These are phyloP conservation scores for Drosophila sechellia DNA, from an alignment of 1,140 invertebrate species.

Conservation along the genomic window DNA sequence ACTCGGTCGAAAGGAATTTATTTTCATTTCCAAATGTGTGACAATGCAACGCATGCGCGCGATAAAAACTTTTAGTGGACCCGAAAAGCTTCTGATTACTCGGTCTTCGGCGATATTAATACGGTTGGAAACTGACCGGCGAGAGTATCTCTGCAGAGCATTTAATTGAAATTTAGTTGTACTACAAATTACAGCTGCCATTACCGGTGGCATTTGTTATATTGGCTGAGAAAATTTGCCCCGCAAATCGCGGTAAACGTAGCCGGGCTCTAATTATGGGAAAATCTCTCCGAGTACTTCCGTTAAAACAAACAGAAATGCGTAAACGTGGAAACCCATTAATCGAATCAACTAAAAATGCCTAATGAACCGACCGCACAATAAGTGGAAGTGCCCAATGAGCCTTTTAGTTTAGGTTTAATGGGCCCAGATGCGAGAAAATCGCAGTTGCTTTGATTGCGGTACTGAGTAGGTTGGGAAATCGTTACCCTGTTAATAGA, in stretches of 20 bases:
- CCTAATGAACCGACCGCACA: slow-evolving; percentile 59
- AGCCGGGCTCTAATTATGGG: slow-evolving; percentile 71
- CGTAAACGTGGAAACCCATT: slow-evolving; percentile 78
- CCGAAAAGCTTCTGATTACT: slow-evolving; percentile 4
- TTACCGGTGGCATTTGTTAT: slow-evolving; percentile 76
- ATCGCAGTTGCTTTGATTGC: slow-evolving; percentile 18
- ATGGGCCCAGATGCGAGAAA: slow-evolving; percentile 27
- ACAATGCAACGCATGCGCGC: slow-evolving; percentile 74
- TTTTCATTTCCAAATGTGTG: slow-evolving; percentile 81
- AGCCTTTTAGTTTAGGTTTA: slow-evolving; percentile 34
- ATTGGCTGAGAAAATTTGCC: slow-evolving; percentile 76
- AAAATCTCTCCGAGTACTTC: slow-evolving; percentile 72
- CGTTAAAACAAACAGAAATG: slow-evolving; percentile 70
- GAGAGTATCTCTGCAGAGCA: slow-evolving; percentile 33
- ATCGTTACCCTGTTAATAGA: slow-evolving; percentile 14
- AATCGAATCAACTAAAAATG: slow-evolving; percentile 78
- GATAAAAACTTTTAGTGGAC: slow-evolving; percentile 55
- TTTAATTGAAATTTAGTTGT: slow-evolving; percentile 76
- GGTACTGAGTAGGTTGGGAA: slow-evolving; percentile 12
- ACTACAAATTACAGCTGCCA: slow-evolving; percentile 64
- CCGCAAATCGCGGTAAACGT: slow-evolving; percentile 58
- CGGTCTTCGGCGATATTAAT: slow-evolving; percentile 55
- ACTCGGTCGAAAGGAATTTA: slow-evolving; percentile 67
- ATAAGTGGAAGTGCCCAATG: slow-evolving; percentile 46
- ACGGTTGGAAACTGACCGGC: slow-evolving; percentile 57